phyloP scores from a whole-genome alignment of 2,888 invertebrate genomes.

The Fabriciana adippe region DNA sequence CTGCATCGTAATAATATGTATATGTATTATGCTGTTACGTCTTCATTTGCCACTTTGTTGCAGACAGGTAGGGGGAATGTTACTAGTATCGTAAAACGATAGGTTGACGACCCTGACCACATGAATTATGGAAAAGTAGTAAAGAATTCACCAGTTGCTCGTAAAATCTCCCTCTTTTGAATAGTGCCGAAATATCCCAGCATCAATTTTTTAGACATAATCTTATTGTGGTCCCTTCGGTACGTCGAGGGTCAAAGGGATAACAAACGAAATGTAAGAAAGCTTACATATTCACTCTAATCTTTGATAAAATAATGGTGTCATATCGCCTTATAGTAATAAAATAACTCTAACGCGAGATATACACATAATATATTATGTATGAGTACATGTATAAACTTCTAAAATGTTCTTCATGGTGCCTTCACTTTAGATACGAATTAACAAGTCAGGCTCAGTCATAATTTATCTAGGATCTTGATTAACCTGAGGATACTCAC shows the following conservation, averaged over 20 bases:
- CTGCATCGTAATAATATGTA: conserved; percentile 3
- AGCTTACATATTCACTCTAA: neutral
- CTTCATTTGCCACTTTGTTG: conserved; percentile 24
- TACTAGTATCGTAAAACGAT: conserved; percentile 41
- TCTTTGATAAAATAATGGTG: neutral
- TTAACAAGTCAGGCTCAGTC: neutral
- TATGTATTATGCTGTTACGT: conserved; percentile 24
- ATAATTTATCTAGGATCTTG: conserved; percentile 27
- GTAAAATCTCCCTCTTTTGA: conserved; percentile 35
- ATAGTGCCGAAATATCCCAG: conserved; percentile 29
- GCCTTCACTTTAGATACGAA: neutral
- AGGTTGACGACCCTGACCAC: conserved; percentile 31
- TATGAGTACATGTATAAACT: neutral
- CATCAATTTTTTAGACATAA: conserved; percentile 23
- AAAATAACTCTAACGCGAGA: neutral
- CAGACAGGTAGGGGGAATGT: conserved; percentile 16
- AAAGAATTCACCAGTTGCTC: conserved; percentile 38
- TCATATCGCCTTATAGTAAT: neutral
- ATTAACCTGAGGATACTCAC: conserved; percentile 28
- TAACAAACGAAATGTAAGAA: conserved; percentile 18
- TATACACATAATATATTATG: no score
- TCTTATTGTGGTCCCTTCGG: conserved; percentile 22
- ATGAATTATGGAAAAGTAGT: conserved; percentile 43
- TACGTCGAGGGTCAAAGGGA: conserved; percentile 16
- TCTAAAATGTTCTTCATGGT: neutral